phyloP scores from a whole-genome alignment of 2,888 invertebrate species.

The Coecobrya sp. region DNA sequence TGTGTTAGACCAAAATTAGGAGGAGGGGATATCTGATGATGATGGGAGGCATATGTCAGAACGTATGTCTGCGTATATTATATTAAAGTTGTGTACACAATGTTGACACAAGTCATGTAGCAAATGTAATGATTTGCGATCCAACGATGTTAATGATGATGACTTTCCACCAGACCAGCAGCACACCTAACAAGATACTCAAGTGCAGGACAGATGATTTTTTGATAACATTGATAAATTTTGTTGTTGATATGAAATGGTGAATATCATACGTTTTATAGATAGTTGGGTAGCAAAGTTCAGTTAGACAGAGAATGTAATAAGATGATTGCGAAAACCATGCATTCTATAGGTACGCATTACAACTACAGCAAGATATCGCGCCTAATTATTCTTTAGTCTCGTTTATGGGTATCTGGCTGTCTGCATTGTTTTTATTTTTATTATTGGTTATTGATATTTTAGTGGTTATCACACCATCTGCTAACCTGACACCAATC shows the following conservation, averaged over 20 bases:
- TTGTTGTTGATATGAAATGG: not conserved
- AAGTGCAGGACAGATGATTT: constrained; percentile 58
- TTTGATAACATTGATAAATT: constrained; percentile 50
- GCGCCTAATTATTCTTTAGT: not conserved
- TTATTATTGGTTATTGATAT: not conserved
- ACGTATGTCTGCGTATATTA: too few relatives aligned
- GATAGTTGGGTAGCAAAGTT: not conserved
- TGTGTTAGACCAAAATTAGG: not conserved
- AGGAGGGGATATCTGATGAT: constrained; percentile 18
- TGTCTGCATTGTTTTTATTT: constrained; percentile 14
- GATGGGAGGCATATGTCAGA: not conserved
- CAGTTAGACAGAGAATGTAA: too few relatives aligned
- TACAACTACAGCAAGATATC: not conserved
- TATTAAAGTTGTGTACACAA: too few relatives aligned
- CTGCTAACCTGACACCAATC: not conserved
- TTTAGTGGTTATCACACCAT: not conserved
- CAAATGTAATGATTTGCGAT: too few relatives aligned
- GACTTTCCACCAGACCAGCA: constrained; percentile 1
- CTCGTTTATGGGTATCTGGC: not conserved
- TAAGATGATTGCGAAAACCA: not conserved
- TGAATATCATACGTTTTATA: not conserved
- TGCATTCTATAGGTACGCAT: not conserved
- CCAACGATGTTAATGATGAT: constrained; percentile 20
- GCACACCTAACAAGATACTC: not conserved
- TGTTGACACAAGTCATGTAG: constrained; percentile 32